These are phyloP conservation scores for Lagria hirta DNA, from an alignment of 2,888 invertebrate species.

Conservation along the genomic window DNA sequence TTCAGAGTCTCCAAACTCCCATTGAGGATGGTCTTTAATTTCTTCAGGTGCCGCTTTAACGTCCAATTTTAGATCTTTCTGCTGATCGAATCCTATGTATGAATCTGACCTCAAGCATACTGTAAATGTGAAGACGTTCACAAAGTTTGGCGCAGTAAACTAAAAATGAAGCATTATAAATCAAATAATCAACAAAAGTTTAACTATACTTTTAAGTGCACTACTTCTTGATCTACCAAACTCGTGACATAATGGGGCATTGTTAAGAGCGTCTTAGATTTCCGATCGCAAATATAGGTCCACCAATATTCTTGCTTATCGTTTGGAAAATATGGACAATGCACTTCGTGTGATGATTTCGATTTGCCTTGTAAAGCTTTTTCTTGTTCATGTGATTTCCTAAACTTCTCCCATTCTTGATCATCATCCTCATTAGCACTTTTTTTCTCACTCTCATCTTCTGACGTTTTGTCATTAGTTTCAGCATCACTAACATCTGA, in stretches of 20 bases:
- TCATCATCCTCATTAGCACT: conserved; percentile 51
- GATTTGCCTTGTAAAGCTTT: conserved; percentile 88
- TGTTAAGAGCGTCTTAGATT: conserved; percentile 86
- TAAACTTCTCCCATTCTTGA: conserved; percentile 89
- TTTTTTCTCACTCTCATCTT: conserved; percentile 47
- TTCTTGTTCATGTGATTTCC: conserved; percentile 83
- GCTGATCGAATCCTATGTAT: conserved; percentile 95
- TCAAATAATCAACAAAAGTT: conserved; percentile 4
- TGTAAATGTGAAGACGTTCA: conserved; percentile 88
- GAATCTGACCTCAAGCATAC: conserved; percentile 96
- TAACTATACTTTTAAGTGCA: conserved; percentile 72
- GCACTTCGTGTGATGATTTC: conserved; percentile 93
- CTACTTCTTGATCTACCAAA: conserved; percentile 84
- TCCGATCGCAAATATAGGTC: conserved; percentile 97
- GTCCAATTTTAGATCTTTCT: conserved; percentile 93
- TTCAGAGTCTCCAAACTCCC: conserved; percentile 95
- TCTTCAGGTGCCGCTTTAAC: conserved; percentile 94
- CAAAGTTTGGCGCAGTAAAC: conserved; percentile 94
- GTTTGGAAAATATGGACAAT: conserved; percentile 93
- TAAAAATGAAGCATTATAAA: conserved; percentile 36
- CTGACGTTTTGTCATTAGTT: conserved; percentile 51
- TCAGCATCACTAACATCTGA: conserved; percentile 58
- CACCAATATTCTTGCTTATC: conserved; percentile 99
- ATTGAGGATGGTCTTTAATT: conserved; percentile 91
- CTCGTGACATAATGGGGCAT: conserved; percentile 93